A percentile compares a stretch with the other conserved stretches of the same genome.
These are phyloP conservation scores for Balaeniceps rex DNA, from an alignment of 2,113 vertebrate species.

Conservation along the genomic window DNA sequence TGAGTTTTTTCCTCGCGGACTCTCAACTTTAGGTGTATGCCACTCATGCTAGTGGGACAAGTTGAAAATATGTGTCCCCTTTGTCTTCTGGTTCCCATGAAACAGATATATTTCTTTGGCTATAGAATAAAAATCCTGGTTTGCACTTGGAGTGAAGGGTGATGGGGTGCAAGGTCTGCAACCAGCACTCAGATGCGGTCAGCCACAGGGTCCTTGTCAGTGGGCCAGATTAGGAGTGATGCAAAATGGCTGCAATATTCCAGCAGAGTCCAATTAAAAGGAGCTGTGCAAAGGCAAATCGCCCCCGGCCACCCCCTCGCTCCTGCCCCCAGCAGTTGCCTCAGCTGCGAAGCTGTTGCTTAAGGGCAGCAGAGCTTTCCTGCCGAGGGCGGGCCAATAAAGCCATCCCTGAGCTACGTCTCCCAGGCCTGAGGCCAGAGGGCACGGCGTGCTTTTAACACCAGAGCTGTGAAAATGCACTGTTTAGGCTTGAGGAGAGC, in stretches of 20 bases:
- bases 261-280: neutral
- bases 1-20: neutral
- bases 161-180: neutral
- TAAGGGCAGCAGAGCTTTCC: neutral
- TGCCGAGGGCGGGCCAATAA: neutral
- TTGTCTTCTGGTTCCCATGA: neutral
- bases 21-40: neutral
- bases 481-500: neutral
- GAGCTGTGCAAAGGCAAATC: neutral
- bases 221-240: neutral
- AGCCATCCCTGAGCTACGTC: neutral
- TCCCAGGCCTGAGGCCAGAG: neutral
- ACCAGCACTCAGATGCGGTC: neutral
- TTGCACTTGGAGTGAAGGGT: neutral
- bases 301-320: neutral
- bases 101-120: neutral
- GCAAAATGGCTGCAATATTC: neutral
- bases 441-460: neutral
- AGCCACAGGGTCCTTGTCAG: neutral
- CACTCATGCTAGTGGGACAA: rapidly evolving
- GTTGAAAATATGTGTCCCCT: neutral
- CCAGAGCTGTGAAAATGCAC: neutral
- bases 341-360: neutral
- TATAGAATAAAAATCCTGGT: neutral
- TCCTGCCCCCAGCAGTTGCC: neutral